Evolutionary conservation across 2,797 vertebrate species (phyloP).

Genomic region (Silurus aristotelis): DNA sequence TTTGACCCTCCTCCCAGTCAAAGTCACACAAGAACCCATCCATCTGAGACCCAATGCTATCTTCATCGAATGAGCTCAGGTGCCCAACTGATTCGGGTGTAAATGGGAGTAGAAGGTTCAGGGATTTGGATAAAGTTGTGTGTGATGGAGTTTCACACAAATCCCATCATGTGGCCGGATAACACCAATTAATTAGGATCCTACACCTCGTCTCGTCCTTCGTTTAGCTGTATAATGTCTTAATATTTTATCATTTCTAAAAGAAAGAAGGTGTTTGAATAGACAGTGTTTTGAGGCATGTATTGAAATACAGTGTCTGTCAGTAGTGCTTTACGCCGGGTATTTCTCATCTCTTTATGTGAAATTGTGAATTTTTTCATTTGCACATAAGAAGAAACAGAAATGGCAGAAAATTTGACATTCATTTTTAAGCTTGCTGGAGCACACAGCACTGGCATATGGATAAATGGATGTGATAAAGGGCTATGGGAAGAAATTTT

Average conservation of each 20-base stretch:
- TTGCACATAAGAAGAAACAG: background rate
- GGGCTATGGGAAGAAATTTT: slow-evolving; percentile 11
- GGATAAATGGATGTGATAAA: slow-evolving; percentile 31
- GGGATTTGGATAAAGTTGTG: slow-evolving; percentile 3
- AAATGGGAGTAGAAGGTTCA: slow-evolving; percentile 22
- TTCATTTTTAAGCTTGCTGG: slow-evolving; percentile 1
- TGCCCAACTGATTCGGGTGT: slow-evolving; percentile 18
- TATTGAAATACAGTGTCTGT: slow-evolving; percentile 31
- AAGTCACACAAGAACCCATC: slow-evolving; percentile 46
- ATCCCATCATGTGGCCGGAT: background rate
- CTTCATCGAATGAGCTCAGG: slow-evolving; percentile 36
- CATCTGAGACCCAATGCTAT: slow-evolving; percentile 44
- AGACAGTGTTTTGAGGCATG: background rate
- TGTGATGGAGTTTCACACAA: background rate
- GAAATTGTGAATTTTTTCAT: background rate
- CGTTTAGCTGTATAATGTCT: background rate
- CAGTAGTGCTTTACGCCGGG: background rate
- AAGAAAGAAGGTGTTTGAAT: background rate
- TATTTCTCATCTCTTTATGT: background rate
- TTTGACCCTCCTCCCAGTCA: slow-evolving; percentile 52
- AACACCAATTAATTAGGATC: background rate
- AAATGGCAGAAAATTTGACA: slow-evolving; percentile 6
- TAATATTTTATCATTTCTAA: background rate
- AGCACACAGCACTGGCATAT: slow-evolving; percentile 20
- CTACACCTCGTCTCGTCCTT: background rate